Conservation (phyloP, 2,113 vertebrate genomes). For the Grallaria varia region DNA sequence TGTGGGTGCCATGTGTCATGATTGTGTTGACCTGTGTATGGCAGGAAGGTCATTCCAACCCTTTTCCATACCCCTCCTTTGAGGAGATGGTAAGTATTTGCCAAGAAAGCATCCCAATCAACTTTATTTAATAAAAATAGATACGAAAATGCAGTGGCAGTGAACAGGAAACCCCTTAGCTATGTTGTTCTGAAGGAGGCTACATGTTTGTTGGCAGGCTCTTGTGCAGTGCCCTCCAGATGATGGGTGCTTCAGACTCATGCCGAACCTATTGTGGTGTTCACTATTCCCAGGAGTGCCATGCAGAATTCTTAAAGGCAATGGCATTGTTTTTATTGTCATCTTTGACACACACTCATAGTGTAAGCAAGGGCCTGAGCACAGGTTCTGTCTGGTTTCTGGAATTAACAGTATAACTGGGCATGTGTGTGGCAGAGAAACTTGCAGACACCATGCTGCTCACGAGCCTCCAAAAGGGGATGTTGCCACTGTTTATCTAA, state of each 20-base stretch:
- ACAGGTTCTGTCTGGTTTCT: background rate
- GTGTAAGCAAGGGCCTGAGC: background rate
- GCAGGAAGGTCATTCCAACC: background rate
- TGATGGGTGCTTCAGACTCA: background rate
- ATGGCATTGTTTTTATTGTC: background rate
- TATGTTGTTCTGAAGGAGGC: background rate
- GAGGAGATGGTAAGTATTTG: background rate
- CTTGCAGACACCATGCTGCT: background rate
- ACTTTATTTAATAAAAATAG: background rate
- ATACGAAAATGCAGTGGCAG: background rate
- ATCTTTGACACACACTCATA: background rate
- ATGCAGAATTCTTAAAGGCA: background rate
- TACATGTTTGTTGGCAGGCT: background rate
- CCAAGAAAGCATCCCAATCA: background rate
- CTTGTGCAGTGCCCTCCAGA: background rate
- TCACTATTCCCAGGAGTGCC: background rate
- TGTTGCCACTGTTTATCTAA: background rate
- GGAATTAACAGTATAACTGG: background rate
- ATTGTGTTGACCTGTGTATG: background rate
- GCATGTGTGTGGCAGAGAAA: background rate
- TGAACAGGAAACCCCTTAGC: background rate
- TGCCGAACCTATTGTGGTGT: background rate
- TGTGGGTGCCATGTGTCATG: background rate
- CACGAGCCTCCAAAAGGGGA: background rate
- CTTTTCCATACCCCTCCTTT: background rate